Evolutionary conservation across 2,888 invertebrate genomes (phyloP), one percentile per base, ranked within the genome.

Genomic region (Apamea crenata): DNA sequence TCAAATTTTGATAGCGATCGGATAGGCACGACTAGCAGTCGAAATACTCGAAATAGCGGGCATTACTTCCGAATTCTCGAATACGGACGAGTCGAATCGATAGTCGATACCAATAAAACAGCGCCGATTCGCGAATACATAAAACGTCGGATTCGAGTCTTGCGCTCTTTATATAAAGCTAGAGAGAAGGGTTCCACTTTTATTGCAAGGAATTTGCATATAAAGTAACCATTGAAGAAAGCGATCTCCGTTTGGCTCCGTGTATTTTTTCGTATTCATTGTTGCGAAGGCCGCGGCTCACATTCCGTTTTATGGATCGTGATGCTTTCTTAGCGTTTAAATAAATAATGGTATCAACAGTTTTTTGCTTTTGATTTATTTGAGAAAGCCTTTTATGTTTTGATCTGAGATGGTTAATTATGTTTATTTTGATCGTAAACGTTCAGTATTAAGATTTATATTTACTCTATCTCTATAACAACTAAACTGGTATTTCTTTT

Each of bases 201-300:
- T 97, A 97, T 96, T 94, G 94, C 96, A 92, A 94, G 92, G 94
- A 95, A 97, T 97, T 97, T 96, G 95, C 97, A 97, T 97, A 96
- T 97, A 97, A 97, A 97, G 97, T 97, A 97, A 97, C 96, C 96
- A 96, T 97, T 96, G 96, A 96, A 97, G 97, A 95, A 96, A 96
- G 95, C 96, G 96, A 97, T 96, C 96, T 95, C 94, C 93, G 94
- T 94, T 95, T 92, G 94, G 93, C 93, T 94, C 89, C 92, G 91
- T 93, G 94, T 94, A 90, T 90, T 95, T 95, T 96, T 96, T 95
- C 94, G 94, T 95, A 96, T 96, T 96, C 96, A 96, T 96, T 96
- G 96, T 96, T 95, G 92, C 92, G 94, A 94, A 96, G 95, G 94
- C 94, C 95, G 93, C 91, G 93, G 91, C 92, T 93, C 94, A 93